Percentiles rank a stretch among this genome's conserved stretches.
Evolutionary conservation across 2,888 invertebrate species (phyloP).

Genomic region (Plagiodera versicolora): DNA sequence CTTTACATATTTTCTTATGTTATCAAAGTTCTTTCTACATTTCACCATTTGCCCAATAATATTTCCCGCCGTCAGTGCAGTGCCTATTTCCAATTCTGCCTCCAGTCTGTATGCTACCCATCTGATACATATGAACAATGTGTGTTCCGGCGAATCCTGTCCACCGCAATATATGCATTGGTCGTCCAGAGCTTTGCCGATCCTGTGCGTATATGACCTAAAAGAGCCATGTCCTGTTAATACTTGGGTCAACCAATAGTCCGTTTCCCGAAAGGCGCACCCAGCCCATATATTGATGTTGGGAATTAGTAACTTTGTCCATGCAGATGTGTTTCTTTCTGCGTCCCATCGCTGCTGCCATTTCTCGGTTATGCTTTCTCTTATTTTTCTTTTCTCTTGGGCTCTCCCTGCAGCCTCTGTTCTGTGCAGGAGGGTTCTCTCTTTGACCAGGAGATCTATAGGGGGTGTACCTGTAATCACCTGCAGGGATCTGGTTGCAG

Average conservation of each 20-base stretch:
- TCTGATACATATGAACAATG: background rate
- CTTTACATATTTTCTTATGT: background rate
- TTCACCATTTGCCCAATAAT: background rate
- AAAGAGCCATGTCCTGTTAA: constrained; percentile 5
- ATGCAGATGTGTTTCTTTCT: background rate
- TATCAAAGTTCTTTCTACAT: background rate
- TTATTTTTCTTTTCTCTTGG: background rate
- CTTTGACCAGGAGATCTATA: constrained; percentile 19
- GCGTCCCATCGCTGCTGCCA: background rate
- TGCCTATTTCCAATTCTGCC: background rate
- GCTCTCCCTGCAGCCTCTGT: background rate
- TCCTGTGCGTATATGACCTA: background rate
- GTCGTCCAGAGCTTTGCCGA: background rate
- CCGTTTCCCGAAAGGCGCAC: background rate
- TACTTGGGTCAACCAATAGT: constrained; percentile 5
- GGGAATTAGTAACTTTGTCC: background rate
- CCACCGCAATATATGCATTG: background rate
- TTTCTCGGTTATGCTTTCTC: too few relatives aligned
- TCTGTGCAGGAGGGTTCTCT: constrained; percentile 6
- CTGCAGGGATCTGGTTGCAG: constrained; percentile 10
- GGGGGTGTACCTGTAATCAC: constrained; percentile 18
- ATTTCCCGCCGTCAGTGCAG: background rate
- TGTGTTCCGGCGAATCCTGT: background rate
- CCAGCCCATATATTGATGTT: background rate
- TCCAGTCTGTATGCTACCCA: background rate